Conservation (phyloP, 1,140 invertebrate genomes). For the Campoletis sonorensis region DNA sequence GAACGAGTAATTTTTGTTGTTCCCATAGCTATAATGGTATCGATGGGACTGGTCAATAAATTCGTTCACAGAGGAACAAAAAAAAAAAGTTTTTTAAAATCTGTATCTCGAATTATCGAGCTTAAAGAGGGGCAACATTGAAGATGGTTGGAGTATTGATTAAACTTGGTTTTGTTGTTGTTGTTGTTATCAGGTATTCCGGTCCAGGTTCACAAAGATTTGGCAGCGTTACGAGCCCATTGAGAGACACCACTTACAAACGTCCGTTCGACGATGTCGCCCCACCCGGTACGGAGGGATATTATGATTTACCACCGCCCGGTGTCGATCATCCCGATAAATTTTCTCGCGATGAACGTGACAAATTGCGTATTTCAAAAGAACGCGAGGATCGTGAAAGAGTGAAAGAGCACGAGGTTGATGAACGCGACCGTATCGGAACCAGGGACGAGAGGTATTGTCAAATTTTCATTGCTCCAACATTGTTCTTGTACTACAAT, state of each 20-base stretch:
- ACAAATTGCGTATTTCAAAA: conserved; percentile 58
- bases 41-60: conserved; percentile 21
- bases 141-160: conserved; percentile 31
- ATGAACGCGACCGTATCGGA: conserved; percentile 66
- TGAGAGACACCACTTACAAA: conserved; percentile 66
- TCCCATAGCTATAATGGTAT: not conserved
- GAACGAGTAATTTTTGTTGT: conserved; percentile 38
- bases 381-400: conserved; percentile 67
- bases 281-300: conserved; percentile 75
- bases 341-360: conserved; percentile 61
- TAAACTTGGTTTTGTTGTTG: conserved; percentile 54
- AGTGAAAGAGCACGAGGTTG: conserved; percentile 67
- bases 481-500: not conserved
- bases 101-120: no score
- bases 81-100: not conserved
- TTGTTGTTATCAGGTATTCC: conserved; percentile 73
- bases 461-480: not conserved
- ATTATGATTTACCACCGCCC: conserved; percentile 74
- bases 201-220: conserved; percentile 63
- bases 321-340: conserved; percentile 73
- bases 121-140: not conserved
- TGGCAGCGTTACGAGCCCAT: conserved; percentile 56
- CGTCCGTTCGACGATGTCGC: conserved; percentile 73
- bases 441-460: conserved; percentile 69
- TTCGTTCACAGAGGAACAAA: conserved; percentile 1